Conservation (phyloP, 92 coral and sea anemone species). For the Montipora capitata region DNA sequence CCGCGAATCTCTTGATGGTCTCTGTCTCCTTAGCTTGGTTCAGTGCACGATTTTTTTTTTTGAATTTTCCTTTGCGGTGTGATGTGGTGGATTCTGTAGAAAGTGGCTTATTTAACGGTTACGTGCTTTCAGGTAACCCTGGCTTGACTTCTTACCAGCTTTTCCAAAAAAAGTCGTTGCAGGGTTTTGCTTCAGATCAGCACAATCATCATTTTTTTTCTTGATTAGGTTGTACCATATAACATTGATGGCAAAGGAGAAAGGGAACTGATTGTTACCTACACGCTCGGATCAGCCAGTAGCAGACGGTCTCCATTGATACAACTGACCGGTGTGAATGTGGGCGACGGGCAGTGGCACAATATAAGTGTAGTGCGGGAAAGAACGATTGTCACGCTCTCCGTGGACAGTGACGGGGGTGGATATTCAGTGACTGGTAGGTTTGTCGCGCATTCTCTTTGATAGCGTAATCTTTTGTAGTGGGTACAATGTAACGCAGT, state of each 20-base stretch:
- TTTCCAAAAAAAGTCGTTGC: too few species aligned
- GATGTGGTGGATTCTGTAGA: too few species aligned
- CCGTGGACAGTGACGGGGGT: slow-evolving; percentile 75
- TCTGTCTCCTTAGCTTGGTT: too few species aligned
- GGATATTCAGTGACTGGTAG: slow-evolving; percentile 79
- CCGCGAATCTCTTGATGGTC: too few species aligned
- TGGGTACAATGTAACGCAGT: too few species aligned
- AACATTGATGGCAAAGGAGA: slow-evolving; percentile 40
- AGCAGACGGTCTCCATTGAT: slow-evolving; percentile 23
- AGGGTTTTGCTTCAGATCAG: too few species aligned
- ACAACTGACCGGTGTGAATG: slow-evolving; percentile 74
- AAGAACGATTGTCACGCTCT: slow-evolving; percentile 79
- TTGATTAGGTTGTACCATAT: slow-evolving; percentile 43
- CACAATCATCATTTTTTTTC: background rate
- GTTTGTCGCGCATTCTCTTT: background rate
- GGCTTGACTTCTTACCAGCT: too few species aligned
- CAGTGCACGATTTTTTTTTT: too few species aligned
- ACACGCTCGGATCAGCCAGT: slow-evolving; percentile 76
- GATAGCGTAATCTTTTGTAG: too few species aligned
- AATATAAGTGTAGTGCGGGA: slow-evolving; percentile 81
- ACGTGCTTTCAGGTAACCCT: too few species aligned
- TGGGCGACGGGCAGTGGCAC: slow-evolving; percentile 95
- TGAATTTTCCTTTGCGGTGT: too few species aligned
- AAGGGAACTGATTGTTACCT: slow-evolving; percentile 76
- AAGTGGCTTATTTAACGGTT: too few species aligned